Percentiles rank a stretch among this genome's conserved stretches.
Evolutionary conservation across 2,113 vertebrate species (phyloP).

Genomic region (Dromaius novaehollandiae): DNA sequence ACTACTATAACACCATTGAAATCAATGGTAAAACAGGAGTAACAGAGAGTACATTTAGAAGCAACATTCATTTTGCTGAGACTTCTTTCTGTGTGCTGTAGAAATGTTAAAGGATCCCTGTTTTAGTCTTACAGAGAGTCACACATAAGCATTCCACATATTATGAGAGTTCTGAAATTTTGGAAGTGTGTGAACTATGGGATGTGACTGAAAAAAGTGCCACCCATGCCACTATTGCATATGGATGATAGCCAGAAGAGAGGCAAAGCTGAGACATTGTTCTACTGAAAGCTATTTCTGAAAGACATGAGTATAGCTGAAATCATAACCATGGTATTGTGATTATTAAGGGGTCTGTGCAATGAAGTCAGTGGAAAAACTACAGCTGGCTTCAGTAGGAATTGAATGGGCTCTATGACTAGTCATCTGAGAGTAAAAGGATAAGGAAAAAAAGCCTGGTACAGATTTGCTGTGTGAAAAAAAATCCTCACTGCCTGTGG

Average conservation of each 20-base stretch:
- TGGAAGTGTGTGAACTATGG: neutral
- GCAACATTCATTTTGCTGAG: neutral
- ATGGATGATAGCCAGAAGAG: neutral
- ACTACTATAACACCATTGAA: neutral
- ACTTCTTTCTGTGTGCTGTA: neutral
- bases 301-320: neutral
- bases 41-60: neutral
- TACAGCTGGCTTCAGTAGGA: conserved; percentile 5
- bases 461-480: neutral
- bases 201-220: neutral
- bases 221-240: neutral
- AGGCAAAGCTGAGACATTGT: neutral
- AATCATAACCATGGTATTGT: neutral
- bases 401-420: neutral
- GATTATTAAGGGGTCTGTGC: neutral
- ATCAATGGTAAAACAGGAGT: neutral
- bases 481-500: neutral
- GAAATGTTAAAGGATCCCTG: neutral
- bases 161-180: neutral
- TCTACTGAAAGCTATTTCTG: neutral
- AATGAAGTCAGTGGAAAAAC: conserved; percentile 32
- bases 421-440: neutral
- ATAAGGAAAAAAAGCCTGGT: neutral
- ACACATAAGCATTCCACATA: neutral
- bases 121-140: neutral